phyloP scores from a whole-genome alignment of 2,113 vertebrate species.

The Dromiciops gliroides region DNA sequence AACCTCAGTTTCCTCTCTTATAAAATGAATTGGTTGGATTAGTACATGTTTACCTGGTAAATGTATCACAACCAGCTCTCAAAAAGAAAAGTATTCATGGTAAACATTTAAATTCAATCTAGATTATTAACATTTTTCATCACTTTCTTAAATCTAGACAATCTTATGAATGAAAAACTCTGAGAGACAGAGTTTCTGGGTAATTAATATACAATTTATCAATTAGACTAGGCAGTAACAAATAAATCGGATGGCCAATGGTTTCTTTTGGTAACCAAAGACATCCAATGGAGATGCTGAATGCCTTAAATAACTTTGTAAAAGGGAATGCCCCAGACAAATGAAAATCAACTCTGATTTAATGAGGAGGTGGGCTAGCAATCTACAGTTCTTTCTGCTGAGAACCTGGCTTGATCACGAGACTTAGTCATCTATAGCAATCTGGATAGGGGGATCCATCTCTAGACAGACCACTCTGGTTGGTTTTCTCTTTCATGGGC shows the following conservation, averaged over 20 bases:
- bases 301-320: background rate
- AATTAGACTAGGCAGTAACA: background rate
- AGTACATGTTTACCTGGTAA: background rate
- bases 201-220: background rate
- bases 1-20: background rate
- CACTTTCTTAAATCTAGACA: background rate
- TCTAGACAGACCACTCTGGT: no score
- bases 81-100: background rate
- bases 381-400: background rate
- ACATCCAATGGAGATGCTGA: background rate
- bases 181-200: background rate
- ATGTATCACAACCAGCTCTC: background rate
- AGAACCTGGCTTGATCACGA: background rate
- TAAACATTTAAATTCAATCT: background rate
- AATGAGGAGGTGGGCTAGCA: background rate
- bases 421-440: background rate
- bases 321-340: background rate
- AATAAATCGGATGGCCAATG: background rate
- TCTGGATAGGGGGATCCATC: background rate
- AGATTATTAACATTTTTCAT: background rate
- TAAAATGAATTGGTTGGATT: background rate
- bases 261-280: background rate
- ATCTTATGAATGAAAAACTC: background rate
- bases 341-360: background rate
- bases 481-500: background rate